Conservation (phyloP, 1,140 invertebrate genomes). For the Drosophila pseudoobscura region DNA sequence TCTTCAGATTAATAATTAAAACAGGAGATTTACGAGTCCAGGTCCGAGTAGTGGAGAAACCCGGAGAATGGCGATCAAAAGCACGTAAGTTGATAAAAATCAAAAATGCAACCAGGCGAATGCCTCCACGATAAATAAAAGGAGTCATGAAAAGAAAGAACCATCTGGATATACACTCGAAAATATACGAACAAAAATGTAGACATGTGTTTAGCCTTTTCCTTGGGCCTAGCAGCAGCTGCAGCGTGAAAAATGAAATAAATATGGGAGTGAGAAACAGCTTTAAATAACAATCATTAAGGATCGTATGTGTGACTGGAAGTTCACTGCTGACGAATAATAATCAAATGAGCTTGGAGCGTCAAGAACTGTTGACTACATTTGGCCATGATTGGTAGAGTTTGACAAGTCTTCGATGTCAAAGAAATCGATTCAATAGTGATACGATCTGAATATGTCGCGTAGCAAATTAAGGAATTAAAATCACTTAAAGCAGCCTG, state of each 20-base stretch:
- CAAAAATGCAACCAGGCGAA: constrained; percentile 38
- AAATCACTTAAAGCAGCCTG: too few species aligned
- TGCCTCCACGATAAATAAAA: constrained; percentile 6
- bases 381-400: too few species aligned
- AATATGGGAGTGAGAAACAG: constrained; percentile 42
- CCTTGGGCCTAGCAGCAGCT: constrained; percentile 15
- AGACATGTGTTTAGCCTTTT: constrained; percentile 23
- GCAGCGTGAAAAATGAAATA: constrained; percentile 32
- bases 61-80: constrained; percentile 37
- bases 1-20: constrained; percentile 47
- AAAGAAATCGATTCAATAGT: too few species aligned
- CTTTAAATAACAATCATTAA: constrained; percentile 56
- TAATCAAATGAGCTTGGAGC: too few species aligned
- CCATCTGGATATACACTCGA: constrained; percentile 8
- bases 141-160: constrained; percentile 40
- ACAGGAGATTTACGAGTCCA: constrained; percentile 43
- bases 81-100: constrained; percentile 64
- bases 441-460: too few species aligned
- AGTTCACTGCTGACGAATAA: too few species aligned
- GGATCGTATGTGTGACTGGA: constrained; percentile 27
- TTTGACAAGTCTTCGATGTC: too few species aligned
- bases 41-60: constrained; percentile 23
- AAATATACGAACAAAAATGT: constrained; percentile 8
- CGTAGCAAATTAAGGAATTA: too few species aligned
- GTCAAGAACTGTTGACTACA: too few species aligned